phyloP scores from a whole-genome alignment of 2,113 vertebrate genomes.

The Globicephala melas region DNA sequence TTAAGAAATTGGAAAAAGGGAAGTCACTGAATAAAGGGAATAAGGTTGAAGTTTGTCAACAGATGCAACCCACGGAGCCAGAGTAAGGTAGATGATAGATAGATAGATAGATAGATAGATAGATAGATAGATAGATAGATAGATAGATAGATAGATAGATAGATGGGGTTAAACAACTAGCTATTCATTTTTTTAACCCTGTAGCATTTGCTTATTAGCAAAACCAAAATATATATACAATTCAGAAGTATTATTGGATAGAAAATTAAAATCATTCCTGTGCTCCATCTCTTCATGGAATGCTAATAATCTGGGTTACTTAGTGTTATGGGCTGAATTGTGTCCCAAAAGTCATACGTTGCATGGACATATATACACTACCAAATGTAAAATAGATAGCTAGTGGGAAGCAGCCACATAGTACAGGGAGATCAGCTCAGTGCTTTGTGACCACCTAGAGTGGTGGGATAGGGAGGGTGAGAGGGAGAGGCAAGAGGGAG shows the following conservation, averaged over 20 bases:
- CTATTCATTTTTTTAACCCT: not conserved
- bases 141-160: no score
- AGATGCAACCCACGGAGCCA: not conserved
- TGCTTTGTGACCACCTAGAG: no score
- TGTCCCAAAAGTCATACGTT: not conserved
- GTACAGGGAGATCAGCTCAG: no score
- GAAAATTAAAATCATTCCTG: not conserved
- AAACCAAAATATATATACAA: not conserved
- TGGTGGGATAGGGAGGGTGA: no score
- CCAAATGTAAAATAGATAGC: no score
- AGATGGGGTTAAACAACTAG: no score
- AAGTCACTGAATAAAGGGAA: not conserved
- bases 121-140: no score
- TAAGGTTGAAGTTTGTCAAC: not conserved
- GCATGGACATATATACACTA: no score
- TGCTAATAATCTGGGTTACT: not conserved
- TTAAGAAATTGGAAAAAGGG: not conserved
- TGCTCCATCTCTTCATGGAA: not conserved
- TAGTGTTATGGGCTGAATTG: not conserved
- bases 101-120: no score
- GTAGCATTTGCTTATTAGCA: not conserved
- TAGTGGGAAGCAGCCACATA: no score
- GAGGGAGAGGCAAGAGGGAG: no score
- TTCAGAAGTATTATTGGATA: not conserved
- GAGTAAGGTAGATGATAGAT: no score